Evolutionary conservation across 92 coral and sea anemone genomes (phyloP).

Genomic region (Pocillopora grandis): DNA sequence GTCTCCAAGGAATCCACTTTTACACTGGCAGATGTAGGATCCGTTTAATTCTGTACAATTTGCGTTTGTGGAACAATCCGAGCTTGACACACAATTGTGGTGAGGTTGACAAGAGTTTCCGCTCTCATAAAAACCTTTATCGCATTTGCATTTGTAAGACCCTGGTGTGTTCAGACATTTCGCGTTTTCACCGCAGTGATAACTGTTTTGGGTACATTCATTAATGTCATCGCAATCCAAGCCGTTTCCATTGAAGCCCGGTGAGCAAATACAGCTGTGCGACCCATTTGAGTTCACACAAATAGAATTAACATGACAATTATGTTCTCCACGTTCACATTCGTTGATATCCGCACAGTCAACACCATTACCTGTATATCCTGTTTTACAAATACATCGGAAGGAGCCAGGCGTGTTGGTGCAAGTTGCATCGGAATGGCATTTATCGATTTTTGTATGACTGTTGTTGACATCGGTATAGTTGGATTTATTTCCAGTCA

Average conservation of each 20-base stretch:
- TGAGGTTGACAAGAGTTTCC: constrained; percentile 21
- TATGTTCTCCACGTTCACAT: constrained; percentile 22
- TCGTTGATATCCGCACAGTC: constrained; percentile 63
- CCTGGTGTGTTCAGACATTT: constrained; percentile 33
- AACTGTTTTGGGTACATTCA: constrained; percentile 17
- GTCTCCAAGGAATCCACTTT: constrained; percentile 13
- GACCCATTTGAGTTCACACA: constrained; percentile 51
- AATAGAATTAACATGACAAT: constrained; percentile 38
- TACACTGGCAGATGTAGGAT: constrained; percentile 4
- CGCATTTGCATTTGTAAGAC: constrained; percentile 23
- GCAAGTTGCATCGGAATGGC: constrained; percentile 39
- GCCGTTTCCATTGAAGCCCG: constrained; percentile 42
- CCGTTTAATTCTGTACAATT: not conserved
- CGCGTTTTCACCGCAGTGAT: constrained; percentile 2
- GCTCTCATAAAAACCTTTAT: constrained; percentile 16
- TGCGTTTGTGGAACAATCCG: not conserved
- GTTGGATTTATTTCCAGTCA: constrained; percentile 36
- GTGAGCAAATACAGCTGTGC: constrained; percentile 40
- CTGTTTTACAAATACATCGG: constrained; percentile 26
- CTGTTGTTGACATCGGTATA: constrained; percentile 54
- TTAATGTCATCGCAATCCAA: constrained; percentile 25
- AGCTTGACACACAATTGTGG: not conserved
- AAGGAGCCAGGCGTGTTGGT: constrained; percentile 28
- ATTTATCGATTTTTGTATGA: constrained; percentile 3
- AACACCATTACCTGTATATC: constrained; percentile 44